Base-by-base conservation (phyloP, 1,140 invertebrate genomes). In the Homarus americanus region DNA sequence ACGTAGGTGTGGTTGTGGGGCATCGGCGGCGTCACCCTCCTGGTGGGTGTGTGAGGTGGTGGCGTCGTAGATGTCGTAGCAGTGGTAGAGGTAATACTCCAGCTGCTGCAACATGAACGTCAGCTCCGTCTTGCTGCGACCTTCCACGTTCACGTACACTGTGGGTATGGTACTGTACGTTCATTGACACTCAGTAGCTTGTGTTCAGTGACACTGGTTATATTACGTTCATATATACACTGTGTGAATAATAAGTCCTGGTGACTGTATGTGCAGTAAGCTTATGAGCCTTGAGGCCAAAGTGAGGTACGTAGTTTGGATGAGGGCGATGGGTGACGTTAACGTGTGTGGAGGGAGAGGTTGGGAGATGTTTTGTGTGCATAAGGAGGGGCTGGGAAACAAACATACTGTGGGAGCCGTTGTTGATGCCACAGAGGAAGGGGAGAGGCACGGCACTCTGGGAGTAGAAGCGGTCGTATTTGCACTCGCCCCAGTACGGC, bases 351-450 rank as follows among this genome's bases (percentile, higher is more conserved):
- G n/a, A n/a, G n/a, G n/a, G n/a, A n/a, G n/a, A n/a, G n/a, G n/a
- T n/a, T n/a, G n/a, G n/a, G n/a, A n/a, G n/a, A n/a, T n/a, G n/a
- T n/a, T n/a, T n/a, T n/a, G n/a, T n/a, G n/a, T n/a, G n/a, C n/a
- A n/a, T n/a, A n/a, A n/a, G n/a, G n/a, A n/a, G n/a, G n/a, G n/a
- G n/a, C n/a, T n/a, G n/a, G n/a, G n/a, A n/a, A n/a, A n/a, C n/a
- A n/a, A n/a, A 91, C 91, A 85, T 80, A 92, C 91, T 90, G 82
- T 92, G 91, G n/a, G 88, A 79, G 53, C 82, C 91, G 40, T 82
- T 92, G 58, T 92, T 92, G 76, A 58, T 53, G 28, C 91, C 91
- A 38, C 91, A 92, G 24, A 92, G 82, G 36, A 89, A 92, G 5
- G 91, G 91, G 49, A 92, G 58, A 24, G 78, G 78, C 41, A 75